Conservation (phyloP, 1,140 invertebrate species). For the Protaetia brevitarsis region DNA sequence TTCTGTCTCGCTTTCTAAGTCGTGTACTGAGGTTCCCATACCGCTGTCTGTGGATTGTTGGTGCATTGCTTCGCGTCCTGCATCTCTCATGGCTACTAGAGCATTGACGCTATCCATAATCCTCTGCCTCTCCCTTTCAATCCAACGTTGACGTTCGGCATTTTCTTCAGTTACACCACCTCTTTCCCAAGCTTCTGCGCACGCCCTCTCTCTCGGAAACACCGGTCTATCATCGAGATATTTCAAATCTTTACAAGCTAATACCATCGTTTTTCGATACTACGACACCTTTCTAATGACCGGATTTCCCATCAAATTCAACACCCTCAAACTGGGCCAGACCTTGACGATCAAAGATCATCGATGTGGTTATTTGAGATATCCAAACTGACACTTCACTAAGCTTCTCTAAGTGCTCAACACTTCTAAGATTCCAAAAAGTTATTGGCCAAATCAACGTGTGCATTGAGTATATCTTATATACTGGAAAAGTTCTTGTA, state of each 20-base stretch:
- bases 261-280: conserved; percentile 79
- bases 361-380: conserved; percentile 85
- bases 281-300: conserved; percentile 74
- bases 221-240: conserved; percentile 90
- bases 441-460: conserved; percentile 82
- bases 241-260: conserved; percentile 69
- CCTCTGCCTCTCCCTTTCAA: conserved; percentile 61
- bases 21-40: conserved; percentile 40
- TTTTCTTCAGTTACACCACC: conserved; percentile 69
- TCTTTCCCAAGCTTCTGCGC: conserved; percentile 82
- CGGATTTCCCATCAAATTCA: conserved; percentile 84
- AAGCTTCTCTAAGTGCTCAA: conserved; percentile 72
- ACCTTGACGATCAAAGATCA: conserved; percentile 54
- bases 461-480: no score
- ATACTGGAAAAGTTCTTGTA: no score
- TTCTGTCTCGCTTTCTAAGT: conserved; percentile 41
- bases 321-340: conserved; percentile 57
- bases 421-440: conserved; percentile 67
- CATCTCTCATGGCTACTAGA: conserved; percentile 36
- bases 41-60: conserved; percentile 37
- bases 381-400: conserved; percentile 77
- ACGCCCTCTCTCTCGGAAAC: conserved; percentile 83
- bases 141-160: conserved; percentile 64
- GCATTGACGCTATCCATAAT: conserved; percentile 65
- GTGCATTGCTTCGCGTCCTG: conserved; percentile 21